phyloP scores from a whole-genome alignment of 1,140 invertebrate genomes.

The Globodera rostochiensis region DNA sequence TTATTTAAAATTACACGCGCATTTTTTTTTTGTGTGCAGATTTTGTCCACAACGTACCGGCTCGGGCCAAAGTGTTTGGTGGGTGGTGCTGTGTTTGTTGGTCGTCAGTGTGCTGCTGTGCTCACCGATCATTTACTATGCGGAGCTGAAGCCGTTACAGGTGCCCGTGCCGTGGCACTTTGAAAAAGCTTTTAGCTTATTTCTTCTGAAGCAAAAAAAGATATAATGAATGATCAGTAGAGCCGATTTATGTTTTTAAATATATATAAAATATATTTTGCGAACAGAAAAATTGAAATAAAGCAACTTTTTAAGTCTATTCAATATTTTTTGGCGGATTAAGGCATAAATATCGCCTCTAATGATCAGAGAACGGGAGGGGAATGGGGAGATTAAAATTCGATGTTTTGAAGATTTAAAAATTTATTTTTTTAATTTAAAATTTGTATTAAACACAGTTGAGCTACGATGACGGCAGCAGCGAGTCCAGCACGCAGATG shows the following conservation, averaged over 20 bases:
- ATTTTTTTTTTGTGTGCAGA: too few species aligned
- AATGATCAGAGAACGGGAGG: too few species aligned
- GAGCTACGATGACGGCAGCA: slow-evolving; percentile 26
- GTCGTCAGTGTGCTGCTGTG: slow-evolving; percentile 44
- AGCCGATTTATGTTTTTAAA: too few species aligned
- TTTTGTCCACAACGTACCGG: slow-evolving; percentile 23
- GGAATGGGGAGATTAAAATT: too few species aligned
- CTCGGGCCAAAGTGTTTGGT: slow-evolving; percentile 39
- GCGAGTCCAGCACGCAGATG: slow-evolving; percentile 13
- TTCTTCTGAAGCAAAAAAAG: neutral
- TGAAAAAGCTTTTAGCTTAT: neutral
- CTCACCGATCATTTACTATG: slow-evolving; percentile 57
- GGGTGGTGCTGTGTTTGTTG: slow-evolving; percentile 42
- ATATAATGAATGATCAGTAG: too few species aligned
- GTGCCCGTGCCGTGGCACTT: slow-evolving; percentile 4
- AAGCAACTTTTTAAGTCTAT: too few species aligned
- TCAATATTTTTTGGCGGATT: too few species aligned
- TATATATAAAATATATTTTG: too few species aligned
- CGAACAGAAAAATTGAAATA: too few species aligned
- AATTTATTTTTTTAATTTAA: neutral
- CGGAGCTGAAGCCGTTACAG: slow-evolving; percentile 32
- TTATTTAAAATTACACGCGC: too few species aligned
- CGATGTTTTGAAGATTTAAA: too few species aligned
- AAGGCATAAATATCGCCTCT: too few species aligned
- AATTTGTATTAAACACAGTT: slow-evolving; percentile 27